Percentiles rank a stretch among this genome's conserved stretches.
Evolutionary conservation across 2,797 vertebrate genomes (phyloP).

Genomic region (Spondyliosoma cantharus): DNA sequence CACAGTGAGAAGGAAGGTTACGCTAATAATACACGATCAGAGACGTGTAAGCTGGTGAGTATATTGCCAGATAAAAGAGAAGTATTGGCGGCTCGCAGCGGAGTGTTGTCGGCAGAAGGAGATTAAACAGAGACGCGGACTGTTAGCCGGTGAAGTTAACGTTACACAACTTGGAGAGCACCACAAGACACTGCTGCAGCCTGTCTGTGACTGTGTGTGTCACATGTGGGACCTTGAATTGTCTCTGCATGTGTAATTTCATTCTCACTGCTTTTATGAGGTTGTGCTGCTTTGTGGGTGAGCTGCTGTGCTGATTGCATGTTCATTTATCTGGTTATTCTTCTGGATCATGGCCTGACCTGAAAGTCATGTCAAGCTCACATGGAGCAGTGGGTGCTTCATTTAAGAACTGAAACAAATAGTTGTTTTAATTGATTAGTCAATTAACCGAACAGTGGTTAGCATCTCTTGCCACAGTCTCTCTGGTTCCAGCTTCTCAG

Average conservation of each 20-base stretch:
- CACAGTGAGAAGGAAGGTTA: constrained; percentile 83
- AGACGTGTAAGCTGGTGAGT: constrained; percentile 76
- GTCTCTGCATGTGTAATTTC: constrained; percentile 24
- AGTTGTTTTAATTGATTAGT: neutral
- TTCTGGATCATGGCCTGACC: neutral
- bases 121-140: neutral
- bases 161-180: constrained; percentile 67
- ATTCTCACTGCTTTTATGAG: neutral
- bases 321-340: neutral
- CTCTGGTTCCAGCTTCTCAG: neutral
- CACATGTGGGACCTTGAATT: constrained; percentile 71
- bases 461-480: too few relatives aligned
- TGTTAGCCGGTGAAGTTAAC: constrained; percentile 48
- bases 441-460: neutral
- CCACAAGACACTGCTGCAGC: constrained; percentile 46
- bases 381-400: neutral
- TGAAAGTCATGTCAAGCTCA: neutral
- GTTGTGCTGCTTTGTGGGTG: neutral
- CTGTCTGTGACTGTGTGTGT: constrained; percentile 11
- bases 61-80: constrained; percentile 17
- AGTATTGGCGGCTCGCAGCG: neutral
- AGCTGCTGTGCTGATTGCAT: neutral
- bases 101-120: neutral
- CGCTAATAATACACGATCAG: constrained; percentile 61
- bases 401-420: neutral